Percentiles rank a stretch among this genome's conserved stretches.
Evolutionary conservation across 2,113 vertebrate genomes (phyloP).

Genomic region (Equus przewalskii): DNA sequence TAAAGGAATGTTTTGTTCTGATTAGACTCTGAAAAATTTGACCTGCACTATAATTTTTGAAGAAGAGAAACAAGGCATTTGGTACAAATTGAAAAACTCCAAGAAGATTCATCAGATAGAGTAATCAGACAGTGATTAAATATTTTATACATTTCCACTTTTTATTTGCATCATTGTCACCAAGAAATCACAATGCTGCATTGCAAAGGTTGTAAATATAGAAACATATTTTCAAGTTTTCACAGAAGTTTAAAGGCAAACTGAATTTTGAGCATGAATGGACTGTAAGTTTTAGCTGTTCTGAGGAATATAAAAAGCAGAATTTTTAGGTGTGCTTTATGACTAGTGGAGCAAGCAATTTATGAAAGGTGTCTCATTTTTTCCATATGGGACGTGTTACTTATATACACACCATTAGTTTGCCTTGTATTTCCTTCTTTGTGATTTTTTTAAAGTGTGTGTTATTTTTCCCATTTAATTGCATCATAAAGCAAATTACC

Average conservation of each 20-base stretch:
- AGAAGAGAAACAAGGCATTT: constrained; percentile 48
- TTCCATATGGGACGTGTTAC: constrained; percentile 70
- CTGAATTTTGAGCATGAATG: constrained; percentile 40
- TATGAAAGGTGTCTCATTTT: constrained; percentile 72
- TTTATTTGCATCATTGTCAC: constrained; percentile 17
- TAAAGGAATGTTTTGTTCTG: constrained; percentile 48
- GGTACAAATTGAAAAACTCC: constrained; percentile 43
- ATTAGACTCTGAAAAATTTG: constrained; percentile 62
- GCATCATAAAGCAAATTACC: constrained; percentile 60
- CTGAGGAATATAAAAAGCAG: constrained; percentile 50
- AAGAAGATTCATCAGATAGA: not conserved
- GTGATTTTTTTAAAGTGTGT: constrained; percentile 48
- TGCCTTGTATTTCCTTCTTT: constrained; percentile 61
- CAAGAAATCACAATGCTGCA: not conserved
- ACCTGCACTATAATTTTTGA: constrained; percentile 51
- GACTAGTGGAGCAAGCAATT: constrained; percentile 43
- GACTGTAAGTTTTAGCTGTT: not conserved
- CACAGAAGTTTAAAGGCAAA: not conserved
- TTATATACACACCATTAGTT: constrained; percentile 59
- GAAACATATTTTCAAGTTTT: constrained; percentile 34
- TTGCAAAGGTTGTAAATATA: constrained; percentile 43
- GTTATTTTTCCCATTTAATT: constrained; percentile 59
- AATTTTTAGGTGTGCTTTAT: constrained; percentile 66
- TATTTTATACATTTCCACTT: constrained; percentile 30
- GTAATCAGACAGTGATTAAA: constrained; percentile 42